Percentiles rank a stretch among this genome's conserved stretches.
Evolutionary conservation across 1,140 invertebrate species (phyloP).

Genomic region (Drosophila ercepeae): DNA sequence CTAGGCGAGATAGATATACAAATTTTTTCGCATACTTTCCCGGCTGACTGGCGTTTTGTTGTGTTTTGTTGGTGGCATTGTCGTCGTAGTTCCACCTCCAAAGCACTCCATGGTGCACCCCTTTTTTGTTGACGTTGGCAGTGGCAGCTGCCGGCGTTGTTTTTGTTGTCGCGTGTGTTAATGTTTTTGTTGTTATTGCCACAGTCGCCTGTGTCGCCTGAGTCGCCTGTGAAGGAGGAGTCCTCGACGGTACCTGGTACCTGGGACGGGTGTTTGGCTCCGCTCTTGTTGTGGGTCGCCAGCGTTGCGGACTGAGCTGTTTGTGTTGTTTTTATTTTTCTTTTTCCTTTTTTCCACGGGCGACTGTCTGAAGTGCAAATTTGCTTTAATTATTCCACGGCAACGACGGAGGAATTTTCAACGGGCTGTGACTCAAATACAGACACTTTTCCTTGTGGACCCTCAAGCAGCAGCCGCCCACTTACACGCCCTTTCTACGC

Average conservation of each 20-base stretch:
- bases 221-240: conserved; percentile 41
- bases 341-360: conserved; percentile 62
- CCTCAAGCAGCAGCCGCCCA: conserved; percentile 26
- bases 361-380: conserved; percentile 83
- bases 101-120: conserved; percentile 35
- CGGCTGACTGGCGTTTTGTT: conserved; percentile 66
- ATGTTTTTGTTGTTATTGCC: conserved; percentile 22
- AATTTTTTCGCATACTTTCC: conserved; percentile 67
- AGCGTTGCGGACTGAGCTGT: conserved; percentile 54
- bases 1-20: conserved; percentile 14
- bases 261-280: conserved; percentile 27
- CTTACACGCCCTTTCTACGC: conserved; percentile 3
- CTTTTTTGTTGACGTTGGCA: conserved; percentile 43
- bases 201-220: conserved; percentile 28
- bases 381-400: conserved; percentile 82
- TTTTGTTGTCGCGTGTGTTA: conserved; percentile 24
- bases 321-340: conserved; percentile 68
- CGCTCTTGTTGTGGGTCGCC: conserved; percentile 69
- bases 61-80: conserved; percentile 46
- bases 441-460: conserved; percentile 33
- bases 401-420: conserved; percentile 63
- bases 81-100: conserved; percentile 11
- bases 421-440: conserved; percentile 41
- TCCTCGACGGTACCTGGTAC: conserved; percentile 30
- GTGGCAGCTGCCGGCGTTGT: conserved; percentile 15